phyloP scores from a whole-genome alignment of 1,140 invertebrate genomes.

The Phymorhynchus buccinoides region DNA sequence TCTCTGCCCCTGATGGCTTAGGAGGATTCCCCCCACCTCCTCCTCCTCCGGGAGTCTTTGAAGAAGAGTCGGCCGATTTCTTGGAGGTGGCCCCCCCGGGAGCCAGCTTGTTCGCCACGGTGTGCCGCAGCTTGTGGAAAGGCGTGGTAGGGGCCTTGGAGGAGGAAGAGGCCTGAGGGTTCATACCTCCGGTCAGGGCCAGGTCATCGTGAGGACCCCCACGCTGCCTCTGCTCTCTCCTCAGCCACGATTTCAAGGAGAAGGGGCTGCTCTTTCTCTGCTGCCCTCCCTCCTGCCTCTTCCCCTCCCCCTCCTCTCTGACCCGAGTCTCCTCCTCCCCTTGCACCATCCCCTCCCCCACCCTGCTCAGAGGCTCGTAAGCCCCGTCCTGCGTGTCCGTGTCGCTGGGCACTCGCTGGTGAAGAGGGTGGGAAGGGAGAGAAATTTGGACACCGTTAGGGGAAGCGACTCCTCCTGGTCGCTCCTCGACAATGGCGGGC shows the following conservation, averaged over 20 bases:
- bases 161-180: neutral
- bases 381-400: constrained; percentile 8
- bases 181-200: constrained; percentile 3
- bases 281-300: constrained; percentile 5
- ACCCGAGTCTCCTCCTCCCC: neutral
- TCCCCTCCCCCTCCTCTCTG: neutral
- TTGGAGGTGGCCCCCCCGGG: constrained; percentile 38
- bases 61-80: constrained; percentile 24
- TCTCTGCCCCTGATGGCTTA: neutral
- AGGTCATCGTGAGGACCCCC: constrained; percentile 37
- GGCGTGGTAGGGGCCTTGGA: constrained; percentile 43
- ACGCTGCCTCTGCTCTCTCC: constrained; percentile 49
- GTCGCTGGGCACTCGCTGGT: constrained; percentile 5
- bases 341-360: neutral
- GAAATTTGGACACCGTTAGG: too few species aligned
- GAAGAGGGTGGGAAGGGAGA: too few species aligned
- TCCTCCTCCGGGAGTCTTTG: neutral
- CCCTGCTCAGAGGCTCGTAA: constrained; percentile 31
- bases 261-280: constrained; percentile 47
- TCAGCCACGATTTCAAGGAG: constrained; percentile 52
- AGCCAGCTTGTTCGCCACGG: constrained; percentile 58
- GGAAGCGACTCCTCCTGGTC: neutral
- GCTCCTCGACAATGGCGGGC: neutral
- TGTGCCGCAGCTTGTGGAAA: constrained; percentile 55
- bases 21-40: neutral